phyloP scores from a whole-genome alignment of 2,113 vertebrate species.

The Clupea harengus region DNA sequence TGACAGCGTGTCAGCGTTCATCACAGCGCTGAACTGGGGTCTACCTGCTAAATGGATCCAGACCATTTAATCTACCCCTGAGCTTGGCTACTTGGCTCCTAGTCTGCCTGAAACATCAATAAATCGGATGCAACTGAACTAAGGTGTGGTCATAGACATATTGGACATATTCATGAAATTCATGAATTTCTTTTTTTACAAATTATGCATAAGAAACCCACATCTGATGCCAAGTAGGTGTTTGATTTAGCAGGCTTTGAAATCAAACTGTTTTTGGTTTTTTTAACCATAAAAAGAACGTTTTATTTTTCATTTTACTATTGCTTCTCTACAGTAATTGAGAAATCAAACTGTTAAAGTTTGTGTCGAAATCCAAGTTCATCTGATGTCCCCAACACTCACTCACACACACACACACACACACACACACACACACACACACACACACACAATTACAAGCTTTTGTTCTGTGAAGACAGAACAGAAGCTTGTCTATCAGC shows the following conservation, averaged over 20 bases:
- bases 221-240: neutral
- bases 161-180: neutral
- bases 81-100: neutral
- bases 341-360: neutral
- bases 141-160: neutral
- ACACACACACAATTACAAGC: neutral
- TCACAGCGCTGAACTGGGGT: slow-evolving; percentile 1
- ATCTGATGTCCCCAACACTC: neutral
- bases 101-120: neutral
- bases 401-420: neutral
- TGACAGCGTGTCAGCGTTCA: slow-evolving; percentile 32
- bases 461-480: slow-evolving; percentile 1
- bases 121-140: neutral
- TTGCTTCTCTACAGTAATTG: too few species aligned
- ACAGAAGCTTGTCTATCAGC: slow-evolving; percentile 14
- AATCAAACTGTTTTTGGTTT: neutral
- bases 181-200: neutral
- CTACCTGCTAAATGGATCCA: slow-evolving; percentile 38
- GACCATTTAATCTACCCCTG: slow-evolving; percentile 26
- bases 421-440: slow-evolving; percentile 10
- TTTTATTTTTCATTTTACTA: too few species aligned
- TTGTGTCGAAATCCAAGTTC: neutral
- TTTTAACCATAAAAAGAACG: too few species aligned
- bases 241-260: neutral
- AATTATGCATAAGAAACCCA: neutral